Evolutionary conservation across 2,888 invertebrate species (phyloP).

Genomic region (Epinotia bilunana): DNA sequence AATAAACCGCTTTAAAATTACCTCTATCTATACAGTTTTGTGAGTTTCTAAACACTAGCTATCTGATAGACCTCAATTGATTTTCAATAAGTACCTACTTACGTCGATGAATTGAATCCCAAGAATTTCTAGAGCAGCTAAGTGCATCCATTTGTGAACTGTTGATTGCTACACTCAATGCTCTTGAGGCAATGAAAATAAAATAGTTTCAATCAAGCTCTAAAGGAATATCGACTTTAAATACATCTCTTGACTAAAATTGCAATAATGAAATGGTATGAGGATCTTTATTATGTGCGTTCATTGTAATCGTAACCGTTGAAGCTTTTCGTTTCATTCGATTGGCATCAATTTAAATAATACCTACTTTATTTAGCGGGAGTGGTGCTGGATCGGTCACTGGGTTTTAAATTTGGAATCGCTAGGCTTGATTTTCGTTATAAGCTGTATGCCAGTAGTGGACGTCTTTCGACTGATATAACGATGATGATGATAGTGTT

Average conservation of each 20-base stretch:
- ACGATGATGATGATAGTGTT: too few species aligned
- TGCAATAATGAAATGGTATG: background rate
- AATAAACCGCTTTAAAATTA: too few species aligned
- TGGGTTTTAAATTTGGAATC: too few species aligned
- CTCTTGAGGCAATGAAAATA: background rate
- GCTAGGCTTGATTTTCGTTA: too few species aligned
- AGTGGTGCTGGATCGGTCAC: too few species aligned
- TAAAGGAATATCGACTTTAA: background rate
- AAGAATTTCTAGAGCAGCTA: constrained; percentile 1
- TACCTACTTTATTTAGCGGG: too few species aligned
- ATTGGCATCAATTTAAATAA: background rate
- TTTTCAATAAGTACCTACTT: background rate
- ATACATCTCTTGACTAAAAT: background rate
- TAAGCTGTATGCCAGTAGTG: too few species aligned
- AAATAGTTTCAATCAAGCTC: background rate
- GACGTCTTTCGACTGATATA: too few species aligned
- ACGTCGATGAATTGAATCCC: background rate
- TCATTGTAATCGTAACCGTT: background rate
- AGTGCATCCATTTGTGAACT: constrained; percentile 54
- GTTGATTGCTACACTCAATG: constrained; percentile 11
- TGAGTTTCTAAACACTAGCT: background rate
- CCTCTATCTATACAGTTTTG: too few species aligned
- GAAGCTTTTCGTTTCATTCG: background rate
- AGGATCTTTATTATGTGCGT: background rate
- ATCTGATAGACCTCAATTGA: background rate